Conservation (phyloP, 2,888 invertebrate genomes). For the Andricus quercusramuli region DNA sequence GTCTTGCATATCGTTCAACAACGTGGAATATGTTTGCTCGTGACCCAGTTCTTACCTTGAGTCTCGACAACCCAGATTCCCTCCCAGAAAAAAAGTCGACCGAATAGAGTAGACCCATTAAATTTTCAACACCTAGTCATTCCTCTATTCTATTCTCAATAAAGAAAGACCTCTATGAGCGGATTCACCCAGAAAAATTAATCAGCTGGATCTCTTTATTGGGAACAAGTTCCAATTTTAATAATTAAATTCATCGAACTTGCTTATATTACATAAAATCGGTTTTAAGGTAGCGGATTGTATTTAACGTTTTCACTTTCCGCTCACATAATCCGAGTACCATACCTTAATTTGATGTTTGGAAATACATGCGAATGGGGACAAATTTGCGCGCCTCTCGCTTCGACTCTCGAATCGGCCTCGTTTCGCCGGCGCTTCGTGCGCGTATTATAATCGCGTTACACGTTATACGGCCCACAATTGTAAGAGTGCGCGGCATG, state of each 20-base stretch:
- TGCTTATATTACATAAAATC: too few species aligned
- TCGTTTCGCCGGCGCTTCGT: conserved; percentile 56
- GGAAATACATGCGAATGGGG: conserved; percentile 9
- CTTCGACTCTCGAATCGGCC: conserved; percentile 44
- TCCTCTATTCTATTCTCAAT: conserved; percentile 35
- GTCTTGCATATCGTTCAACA: conserved; percentile 53
- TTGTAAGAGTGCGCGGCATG: conserved; percentile 56
- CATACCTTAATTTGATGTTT: conserved; percentile 10
- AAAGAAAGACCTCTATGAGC: conserved; percentile 1
- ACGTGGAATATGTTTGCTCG: conserved; percentile 55
- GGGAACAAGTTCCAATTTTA: too few species aligned
- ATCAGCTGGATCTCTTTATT: not conserved
- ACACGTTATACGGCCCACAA: conserved; percentile 60
- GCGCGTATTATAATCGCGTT: conserved; percentile 55
- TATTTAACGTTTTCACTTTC: conserved; percentile 25
- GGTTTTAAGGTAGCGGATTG: not conserved
- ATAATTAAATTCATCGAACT: too few species aligned
- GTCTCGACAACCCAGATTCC: conserved; percentile 72
- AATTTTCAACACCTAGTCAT: conserved; percentile 45
- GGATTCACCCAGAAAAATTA: conserved; percentile 23
- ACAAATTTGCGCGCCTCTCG: conserved; percentile 25
- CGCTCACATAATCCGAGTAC: not conserved
- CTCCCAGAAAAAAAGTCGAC: conserved; percentile 57
- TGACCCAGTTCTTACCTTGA: conserved; percentile 72
- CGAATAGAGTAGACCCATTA: conserved; percentile 59